Percentiles rank a stretch among this genome's conserved stretches.
phyloP scores from a whole-genome alignment of 1,140 invertebrate genomes.

The Papilio helenus region DNA sequence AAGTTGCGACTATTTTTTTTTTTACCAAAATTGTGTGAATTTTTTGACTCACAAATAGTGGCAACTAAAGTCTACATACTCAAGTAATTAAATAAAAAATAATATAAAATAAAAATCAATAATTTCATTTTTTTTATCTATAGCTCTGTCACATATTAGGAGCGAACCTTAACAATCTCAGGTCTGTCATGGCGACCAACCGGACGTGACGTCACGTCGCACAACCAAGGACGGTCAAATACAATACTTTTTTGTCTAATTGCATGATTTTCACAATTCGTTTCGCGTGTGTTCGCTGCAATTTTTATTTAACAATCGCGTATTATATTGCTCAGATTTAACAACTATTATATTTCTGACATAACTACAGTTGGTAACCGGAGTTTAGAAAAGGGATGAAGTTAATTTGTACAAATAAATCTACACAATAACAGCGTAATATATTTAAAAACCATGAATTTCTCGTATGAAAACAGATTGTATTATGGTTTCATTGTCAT shows the following conservation, averaged over 20 bases:
- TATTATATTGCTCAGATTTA: background rate
- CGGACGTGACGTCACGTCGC: constrained; percentile 26
- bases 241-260: constrained; percentile 31
- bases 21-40: background rate
- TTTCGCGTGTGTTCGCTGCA: constrained; percentile 5
- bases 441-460: no score
- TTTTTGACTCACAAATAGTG: background rate
- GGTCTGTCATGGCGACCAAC: background rate
- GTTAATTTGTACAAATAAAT: background rate
- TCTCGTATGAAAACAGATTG: no score
- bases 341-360: background rate
- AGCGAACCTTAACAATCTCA: background rate
- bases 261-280: constrained; percentile 35
- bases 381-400: background rate
- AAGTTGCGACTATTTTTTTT: background rate
- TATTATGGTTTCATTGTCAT: no score
- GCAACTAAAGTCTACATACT: background rate
- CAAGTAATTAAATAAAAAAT: background rate
- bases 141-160: background rate
- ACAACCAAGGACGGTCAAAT: constrained; percentile 30
- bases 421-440: background rate
- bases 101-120: no score
- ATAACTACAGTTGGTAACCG: background rate
- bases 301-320: background rate
- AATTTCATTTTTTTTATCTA: background rate